Base-by-base conservation (phyloP, 2,888 invertebrate species). In the Lepidonotus clava region DNA sequence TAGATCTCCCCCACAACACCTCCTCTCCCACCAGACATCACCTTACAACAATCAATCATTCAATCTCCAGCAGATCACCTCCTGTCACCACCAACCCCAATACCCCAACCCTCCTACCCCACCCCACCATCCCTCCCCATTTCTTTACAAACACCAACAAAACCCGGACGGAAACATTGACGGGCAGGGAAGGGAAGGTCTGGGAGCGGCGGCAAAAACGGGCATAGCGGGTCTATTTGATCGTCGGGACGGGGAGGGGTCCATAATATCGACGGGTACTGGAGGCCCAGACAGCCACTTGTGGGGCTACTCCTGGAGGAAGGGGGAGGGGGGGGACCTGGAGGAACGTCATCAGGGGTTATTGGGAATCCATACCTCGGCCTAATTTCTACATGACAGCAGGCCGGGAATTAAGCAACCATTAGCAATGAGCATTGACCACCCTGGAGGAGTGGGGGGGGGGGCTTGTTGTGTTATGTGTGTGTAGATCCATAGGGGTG, bases 361-460 rank as follows among this genome's bases (percentile, higher is more conserved):
- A 80, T 80, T 32, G 80, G 51, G 41, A 80, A 80, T 80, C 80
- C 34, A 80, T 80, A 80, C 28, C 80, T 24, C 46, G 80, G 80
- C 80, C 80, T 80, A 80, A 80, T 80, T 80, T 80, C 32, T n/a
- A 46, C 80, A 46, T n/a, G n/a, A n/a, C n/a, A n/a, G n/a, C n/a
- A n/a, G 32, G 46, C 28, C 46, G 28, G 18, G 80, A 46, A 46
- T 80, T 80, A 51, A 80, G 32, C 80, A 28, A 24, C 51, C 80
- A 80, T 80, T 80, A 80, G 28, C 8, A 34, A 6, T n/a, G n/a
- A n/a, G 24, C 46, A 41, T 46, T 80, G 46, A 80, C 41, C 14
- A 24, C 51, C 21, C 14, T 51, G 11, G 51, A 14, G 11, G 51
- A 51, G 51, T 11, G 51, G 51, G 11, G 14, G 51, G 51, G 51